Conservation (phyloP, 2,113 vertebrate genomes). For the Tympanuchus pallidicinctus region DNA sequence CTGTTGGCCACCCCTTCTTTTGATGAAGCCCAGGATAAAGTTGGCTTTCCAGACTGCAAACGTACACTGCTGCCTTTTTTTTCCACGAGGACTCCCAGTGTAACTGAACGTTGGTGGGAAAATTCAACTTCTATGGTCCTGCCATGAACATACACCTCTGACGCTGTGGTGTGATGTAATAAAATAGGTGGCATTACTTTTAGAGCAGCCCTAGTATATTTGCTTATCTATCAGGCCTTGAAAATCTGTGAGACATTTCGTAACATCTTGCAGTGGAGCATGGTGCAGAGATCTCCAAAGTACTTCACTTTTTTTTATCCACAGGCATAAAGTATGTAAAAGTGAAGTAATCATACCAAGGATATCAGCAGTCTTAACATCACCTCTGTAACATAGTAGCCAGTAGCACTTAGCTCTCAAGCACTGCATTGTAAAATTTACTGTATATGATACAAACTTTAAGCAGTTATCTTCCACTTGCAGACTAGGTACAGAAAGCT, state of each 20-base stretch:
- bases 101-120: too few species aligned
- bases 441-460: background rate
- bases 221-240: background rate
- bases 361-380: background rate
- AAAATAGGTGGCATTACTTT: too few species aligned
- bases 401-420: background rate
- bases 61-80: too few species aligned
- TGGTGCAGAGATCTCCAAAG: background rate
- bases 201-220: background rate
- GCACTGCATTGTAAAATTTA: background rate
- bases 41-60: too few species aligned
- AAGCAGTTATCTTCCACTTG: background rate
- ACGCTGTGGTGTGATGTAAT: too few species aligned
- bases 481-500: background rate
- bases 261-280: fast-evolving
- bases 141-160: too few species aligned
- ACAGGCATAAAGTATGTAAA: background rate
- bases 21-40: too few species aligned
- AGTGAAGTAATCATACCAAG: background rate
- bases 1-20: too few species aligned
- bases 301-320: background rate
- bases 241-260: background rate
- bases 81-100: too few species aligned
- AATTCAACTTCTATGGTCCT: too few species aligned
- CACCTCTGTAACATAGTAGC: background rate